Conservation (phyloP, 2,888 invertebrate genomes). For the Thysanoteuthis rhombus region DNA sequence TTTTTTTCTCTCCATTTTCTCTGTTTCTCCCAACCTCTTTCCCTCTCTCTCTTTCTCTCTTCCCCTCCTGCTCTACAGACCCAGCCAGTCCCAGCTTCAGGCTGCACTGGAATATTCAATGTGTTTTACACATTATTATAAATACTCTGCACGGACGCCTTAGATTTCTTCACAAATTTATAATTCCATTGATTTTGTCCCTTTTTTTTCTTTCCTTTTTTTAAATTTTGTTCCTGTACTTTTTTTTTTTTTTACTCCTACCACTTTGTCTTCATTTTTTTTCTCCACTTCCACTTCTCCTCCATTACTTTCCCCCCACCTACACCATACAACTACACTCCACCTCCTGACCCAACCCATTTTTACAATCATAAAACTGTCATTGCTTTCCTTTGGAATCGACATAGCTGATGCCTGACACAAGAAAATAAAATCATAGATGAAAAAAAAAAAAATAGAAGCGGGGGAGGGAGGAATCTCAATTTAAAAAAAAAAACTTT, state of each 20-base stretch:
- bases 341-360: not conserved
- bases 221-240: not conserved
- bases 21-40: not conserved
- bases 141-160: constrained; percentile 12
- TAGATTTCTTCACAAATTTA: constrained; percentile 12
- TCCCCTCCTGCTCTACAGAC: not conserved
- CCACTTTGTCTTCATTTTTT: not conserved
- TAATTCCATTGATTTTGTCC: constrained; percentile 12
- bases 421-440: not conserved
- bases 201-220: not conserved
- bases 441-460: not conserved
- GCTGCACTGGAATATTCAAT: constrained; percentile 12
- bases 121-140: constrained; percentile 12
- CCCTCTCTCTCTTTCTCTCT: not conserved
- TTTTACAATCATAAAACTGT: constrained; percentile 12
- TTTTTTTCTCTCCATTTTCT: too few relatives aligned
- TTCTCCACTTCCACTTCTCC: not conserved
- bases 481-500: not conserved
- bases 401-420: not conserved
- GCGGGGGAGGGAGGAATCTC: not conserved
- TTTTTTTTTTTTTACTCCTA: not conserved
- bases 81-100: not conserved
- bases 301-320: not conserved
- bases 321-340: not conserved
- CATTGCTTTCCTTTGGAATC: not conserved